Conservation (phyloP, 2,113 vertebrate species). For the Bos taurus region DNA sequence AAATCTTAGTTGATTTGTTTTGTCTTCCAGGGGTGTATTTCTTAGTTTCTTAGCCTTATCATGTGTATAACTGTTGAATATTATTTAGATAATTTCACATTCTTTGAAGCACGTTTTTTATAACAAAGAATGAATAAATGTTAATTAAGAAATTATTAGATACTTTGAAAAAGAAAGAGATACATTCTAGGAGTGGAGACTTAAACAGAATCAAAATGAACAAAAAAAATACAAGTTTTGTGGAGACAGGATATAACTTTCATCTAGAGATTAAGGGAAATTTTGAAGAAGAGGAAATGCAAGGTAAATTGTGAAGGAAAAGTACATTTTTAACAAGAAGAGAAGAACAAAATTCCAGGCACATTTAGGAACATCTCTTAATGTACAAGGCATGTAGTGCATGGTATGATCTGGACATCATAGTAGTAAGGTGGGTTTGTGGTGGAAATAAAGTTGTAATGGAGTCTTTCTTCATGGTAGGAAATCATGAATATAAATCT, state of each 20-base stretch:
- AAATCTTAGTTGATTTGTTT: not conserved
- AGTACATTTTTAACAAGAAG: not conserved
- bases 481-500: not conserved
- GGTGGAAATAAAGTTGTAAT: not conserved
- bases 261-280: not conserved
- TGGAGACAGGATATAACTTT: not conserved
- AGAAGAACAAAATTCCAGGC: not conserved
- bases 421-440: not conserved
- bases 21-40: not conserved
- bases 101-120: not conserved
- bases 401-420: not conserved
- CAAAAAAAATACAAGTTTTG: not conserved
- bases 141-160: not conserved
- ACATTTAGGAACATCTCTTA: not conserved
- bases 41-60: not conserved
- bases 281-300: not conserved
- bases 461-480: not conserved
- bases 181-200: not conserved
- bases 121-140: not conserved
- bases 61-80: not conserved
- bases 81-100: not conserved
- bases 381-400: not conserved
- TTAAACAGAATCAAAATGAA: not conserved
- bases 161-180: not conserved
- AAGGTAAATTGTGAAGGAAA: not conserved